phyloP scores from a whole-genome alignment of 2,888 invertebrate species.

The Melanophora roralis region DNA sequence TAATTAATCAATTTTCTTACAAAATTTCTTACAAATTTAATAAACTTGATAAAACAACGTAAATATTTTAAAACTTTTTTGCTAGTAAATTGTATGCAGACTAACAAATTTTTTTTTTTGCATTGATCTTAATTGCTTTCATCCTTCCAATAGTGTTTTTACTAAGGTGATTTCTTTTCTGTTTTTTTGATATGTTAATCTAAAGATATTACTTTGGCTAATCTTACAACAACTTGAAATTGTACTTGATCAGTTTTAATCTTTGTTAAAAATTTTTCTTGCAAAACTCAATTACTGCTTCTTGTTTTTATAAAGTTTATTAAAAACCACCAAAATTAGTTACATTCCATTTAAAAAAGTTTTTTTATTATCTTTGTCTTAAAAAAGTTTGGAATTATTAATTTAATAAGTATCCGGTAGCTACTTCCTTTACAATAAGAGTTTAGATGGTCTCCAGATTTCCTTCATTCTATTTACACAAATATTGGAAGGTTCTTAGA shows the following conservation, averaged over 20 bases:
- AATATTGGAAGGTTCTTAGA: not conserved
- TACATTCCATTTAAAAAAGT: conserved; percentile 40
- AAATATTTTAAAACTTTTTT: too few relatives aligned
- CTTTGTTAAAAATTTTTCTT: conserved; percentile 26
- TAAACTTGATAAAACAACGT: too few relatives aligned
- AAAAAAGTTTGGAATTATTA: conserved; percentile 63
- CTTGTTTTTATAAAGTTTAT: not conserved
- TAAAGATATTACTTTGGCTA: not conserved
- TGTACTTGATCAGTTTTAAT: conserved; percentile 30
- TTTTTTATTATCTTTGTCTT: too few relatives aligned
- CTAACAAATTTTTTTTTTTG: too few relatives aligned
- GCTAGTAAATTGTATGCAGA: too few relatives aligned
- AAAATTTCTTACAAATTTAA: too few relatives aligned
- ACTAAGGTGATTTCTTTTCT: not conserved
- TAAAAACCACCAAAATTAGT: conserved; percentile 53
- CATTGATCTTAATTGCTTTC: not conserved
- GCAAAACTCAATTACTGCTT: conserved; percentile 10
- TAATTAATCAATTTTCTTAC: too few relatives aligned
- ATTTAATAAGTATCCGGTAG: conserved; percentile 64
- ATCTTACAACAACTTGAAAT: conserved; percentile 37
- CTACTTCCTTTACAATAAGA: conserved; percentile 54
- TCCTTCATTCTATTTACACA: not conserved
- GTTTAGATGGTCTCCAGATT: not conserved
- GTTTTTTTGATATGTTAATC: not conserved
- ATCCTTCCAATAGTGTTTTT: not conserved